Conservation (phyloP, 2,888 invertebrate genomes). For the Macrophya alboannulata region DNA sequence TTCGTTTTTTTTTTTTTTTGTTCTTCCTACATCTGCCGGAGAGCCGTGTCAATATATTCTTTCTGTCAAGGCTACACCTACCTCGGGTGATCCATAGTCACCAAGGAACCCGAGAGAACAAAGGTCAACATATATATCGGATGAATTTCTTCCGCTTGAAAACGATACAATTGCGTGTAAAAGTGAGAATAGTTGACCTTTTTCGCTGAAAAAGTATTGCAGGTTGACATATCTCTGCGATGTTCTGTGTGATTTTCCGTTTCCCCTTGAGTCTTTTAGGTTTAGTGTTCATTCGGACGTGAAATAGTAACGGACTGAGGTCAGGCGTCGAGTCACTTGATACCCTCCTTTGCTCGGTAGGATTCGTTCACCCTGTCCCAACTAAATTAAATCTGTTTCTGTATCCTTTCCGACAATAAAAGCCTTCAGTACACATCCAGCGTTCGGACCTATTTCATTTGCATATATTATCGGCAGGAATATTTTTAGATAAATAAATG, state of each 20-base stretch:
- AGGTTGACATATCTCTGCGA: neutral
- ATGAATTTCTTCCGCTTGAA: neutral
- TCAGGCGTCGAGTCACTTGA: slow-evolving; percentile 7
- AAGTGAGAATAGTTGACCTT: neutral
- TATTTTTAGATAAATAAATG: slow-evolving; percentile 11
- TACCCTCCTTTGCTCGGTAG: slow-evolving; percentile 13
- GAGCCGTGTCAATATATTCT: neutral
- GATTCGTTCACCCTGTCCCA: slow-evolving; percentile 28
- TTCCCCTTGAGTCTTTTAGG: slow-evolving; percentile 5
- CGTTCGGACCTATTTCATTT: slow-evolving; percentile 22
- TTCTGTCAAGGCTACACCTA: slow-evolving; percentile 7
- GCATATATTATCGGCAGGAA: slow-evolving; percentile 22
- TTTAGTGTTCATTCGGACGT: slow-evolving; percentile 16
- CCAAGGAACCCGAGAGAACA: neutral
- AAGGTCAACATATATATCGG: neutral
- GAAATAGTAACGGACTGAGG: slow-evolving; percentile 34
- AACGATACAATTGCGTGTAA: slow-evolving; percentile 17
- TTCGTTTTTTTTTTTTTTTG: neutral
- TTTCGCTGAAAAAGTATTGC: neutral
- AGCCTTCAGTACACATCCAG: neutral
- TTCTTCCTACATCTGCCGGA: neutral
- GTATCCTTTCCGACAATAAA: neutral
- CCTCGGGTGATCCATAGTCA: slow-evolving; percentile 5
- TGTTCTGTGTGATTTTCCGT: neutral
- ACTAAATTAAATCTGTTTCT: slow-evolving; percentile 37